phyloP scores from a whole-genome alignment of 2,888 invertebrate species.

The Scrobipalpa costella region DNA sequence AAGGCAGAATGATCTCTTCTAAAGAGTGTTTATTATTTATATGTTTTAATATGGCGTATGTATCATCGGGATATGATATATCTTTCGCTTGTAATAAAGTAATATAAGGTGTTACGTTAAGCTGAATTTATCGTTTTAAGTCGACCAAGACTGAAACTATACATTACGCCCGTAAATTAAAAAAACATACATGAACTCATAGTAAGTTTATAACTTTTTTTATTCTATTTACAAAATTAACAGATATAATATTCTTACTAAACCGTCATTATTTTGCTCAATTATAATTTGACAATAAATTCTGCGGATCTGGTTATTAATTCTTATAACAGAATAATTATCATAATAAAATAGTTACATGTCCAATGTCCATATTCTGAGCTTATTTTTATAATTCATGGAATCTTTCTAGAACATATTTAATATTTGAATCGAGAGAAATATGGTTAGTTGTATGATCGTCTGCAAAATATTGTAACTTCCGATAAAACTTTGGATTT shows the following conservation, averaged over 20 bases:
- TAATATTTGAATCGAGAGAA: background rate
- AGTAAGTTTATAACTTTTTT: background rate
- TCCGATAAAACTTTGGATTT: no score
- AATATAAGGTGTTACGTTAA: constrained; percentile 27
- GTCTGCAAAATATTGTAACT: constrained; percentile 15
- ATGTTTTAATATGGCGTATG: background rate
- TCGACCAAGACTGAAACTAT: constrained; percentile 54
- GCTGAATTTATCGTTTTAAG: constrained; percentile 38
- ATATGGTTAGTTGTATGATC: background rate
- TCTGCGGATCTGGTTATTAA: background rate
- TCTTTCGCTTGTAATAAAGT: constrained; percentile 24
- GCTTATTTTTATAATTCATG: constrained; percentile 2
- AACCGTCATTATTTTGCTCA: constrained; percentile 13
- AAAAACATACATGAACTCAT: background rate
- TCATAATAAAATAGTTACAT: background rate
- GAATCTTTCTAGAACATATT: constrained; percentile 1
- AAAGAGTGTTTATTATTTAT: no score
- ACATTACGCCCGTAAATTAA: constrained; percentile 31
- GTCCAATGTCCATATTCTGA: background rate
- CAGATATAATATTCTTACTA: background rate
- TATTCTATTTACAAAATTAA: constrained; percentile 32
- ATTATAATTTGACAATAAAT: constrained; percentile 6
- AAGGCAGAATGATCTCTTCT: no score
- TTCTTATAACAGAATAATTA: background rate
- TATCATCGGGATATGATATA: constrained; percentile 2